Percentiles rank a stretch among this genome's conserved stretches.
Conservation (phyloP, 1,140 invertebrate species). For the Penaeus chinensis region DNA sequence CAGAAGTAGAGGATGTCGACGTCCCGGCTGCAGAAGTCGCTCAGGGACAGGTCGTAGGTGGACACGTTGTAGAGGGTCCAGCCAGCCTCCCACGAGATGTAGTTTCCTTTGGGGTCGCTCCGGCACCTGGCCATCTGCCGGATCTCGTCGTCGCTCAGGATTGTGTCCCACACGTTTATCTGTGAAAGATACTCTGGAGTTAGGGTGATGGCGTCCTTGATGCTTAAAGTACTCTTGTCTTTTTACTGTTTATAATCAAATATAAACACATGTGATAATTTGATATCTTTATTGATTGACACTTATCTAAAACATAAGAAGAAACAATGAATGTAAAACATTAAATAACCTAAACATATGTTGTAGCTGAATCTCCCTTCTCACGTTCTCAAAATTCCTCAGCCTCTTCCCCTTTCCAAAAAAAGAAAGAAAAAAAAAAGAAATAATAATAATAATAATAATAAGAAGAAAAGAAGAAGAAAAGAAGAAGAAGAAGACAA, state of each 20-base stretch:
- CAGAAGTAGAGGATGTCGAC: constrained; percentile 23
- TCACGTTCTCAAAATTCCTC: too few species aligned
- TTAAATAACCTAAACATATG: too few species aligned
- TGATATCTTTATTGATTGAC: neutral
- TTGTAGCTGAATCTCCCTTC: too few species aligned
- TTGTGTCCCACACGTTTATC: constrained; percentile 49
- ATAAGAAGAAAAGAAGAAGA: too few species aligned
- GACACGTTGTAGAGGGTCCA: constrained; percentile 39
- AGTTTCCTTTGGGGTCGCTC: constrained; percentile 42
- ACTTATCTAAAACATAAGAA: neutral
- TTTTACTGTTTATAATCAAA: neutral
- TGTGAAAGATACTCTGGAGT: neutral
- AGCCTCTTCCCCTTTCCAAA: too few species aligned
- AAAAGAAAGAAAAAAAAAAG: too few species aligned
- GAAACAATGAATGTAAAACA: too few species aligned
- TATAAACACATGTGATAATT: neutral
- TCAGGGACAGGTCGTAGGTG: constrained; percentile 19
- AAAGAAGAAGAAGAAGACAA: too few species aligned
- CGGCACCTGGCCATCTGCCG: constrained; percentile 31
- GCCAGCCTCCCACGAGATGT: constrained; percentile 40
- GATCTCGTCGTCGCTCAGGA: constrained; percentile 6
- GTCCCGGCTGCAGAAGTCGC: constrained; percentile 26
- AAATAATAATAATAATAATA: too few species aligned
- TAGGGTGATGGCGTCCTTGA: too few species aligned
- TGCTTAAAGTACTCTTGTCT: too few species aligned